phyloP scores from a whole-genome alignment of 2,888 invertebrate genomes.

The Acrocyrtus sp. region DNA sequence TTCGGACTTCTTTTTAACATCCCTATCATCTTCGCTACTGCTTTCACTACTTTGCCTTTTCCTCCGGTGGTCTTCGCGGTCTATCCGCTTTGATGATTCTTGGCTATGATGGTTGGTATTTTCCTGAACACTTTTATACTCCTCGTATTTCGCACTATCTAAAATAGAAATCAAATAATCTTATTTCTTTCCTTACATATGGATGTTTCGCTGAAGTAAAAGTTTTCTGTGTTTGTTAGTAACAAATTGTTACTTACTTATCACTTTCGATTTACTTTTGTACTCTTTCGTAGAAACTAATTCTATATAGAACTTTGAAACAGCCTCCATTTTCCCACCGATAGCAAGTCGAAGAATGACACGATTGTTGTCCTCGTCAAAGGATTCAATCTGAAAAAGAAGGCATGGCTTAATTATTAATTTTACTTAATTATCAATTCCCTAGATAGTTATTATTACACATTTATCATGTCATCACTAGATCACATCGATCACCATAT shows the following conservation, averaged over 20 bases:
- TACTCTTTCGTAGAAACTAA: slow-evolving; percentile 84
- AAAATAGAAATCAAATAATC: not conserved
- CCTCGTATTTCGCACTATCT: not conserved
- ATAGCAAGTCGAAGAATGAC: slow-evolving; percentile 80
- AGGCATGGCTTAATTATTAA: too few species aligned
- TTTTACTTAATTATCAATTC: too few species aligned
- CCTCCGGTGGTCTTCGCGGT: too few species aligned
- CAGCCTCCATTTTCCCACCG: slow-evolving; percentile 74
- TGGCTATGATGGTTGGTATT: not conserved
- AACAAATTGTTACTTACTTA: slow-evolving; percentile 75
- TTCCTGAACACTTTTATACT: not conserved
- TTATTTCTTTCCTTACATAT: too few species aligned
- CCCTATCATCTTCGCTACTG: not conserved
- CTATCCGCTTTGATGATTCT: too few species aligned
- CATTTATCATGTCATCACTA: not conserved
- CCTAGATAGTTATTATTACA: too few species aligned
- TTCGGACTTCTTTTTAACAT: too few species aligned
- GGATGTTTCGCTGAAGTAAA: too few species aligned
- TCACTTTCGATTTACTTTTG: slow-evolving; percentile 82
- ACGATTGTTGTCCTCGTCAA: slow-evolving; percentile 84
- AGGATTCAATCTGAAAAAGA: slow-evolving; percentile 75
- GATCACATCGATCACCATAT: not conserved
- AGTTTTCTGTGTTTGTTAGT: too few species aligned
- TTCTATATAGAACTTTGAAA: slow-evolving; percentile 82
- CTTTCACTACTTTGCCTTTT: not conserved